Percentiles rank a stretch among this genome's conserved stretches.
These are phyloP conservation scores for Dilophus febrilis DNA, from an alignment of 2,888 invertebrate species.

Conservation along the genomic window DNA sequence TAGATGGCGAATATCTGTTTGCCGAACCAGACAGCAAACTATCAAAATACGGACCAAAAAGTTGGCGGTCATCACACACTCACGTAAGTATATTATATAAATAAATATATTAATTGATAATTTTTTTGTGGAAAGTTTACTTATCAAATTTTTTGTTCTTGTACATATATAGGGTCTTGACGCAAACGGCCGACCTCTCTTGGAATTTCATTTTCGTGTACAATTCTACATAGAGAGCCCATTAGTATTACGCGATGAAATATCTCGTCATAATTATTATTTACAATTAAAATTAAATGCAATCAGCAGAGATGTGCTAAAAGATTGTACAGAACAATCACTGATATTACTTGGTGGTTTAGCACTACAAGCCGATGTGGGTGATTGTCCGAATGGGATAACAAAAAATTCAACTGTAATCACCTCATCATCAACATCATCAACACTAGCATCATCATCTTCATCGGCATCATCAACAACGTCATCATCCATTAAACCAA, in stretches of 20 bases:
- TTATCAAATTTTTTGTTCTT: conserved; percentile 22
- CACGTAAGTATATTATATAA: conserved; percentile 44
- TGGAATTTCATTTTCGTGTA: conserved; percentile 78
- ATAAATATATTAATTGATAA: not conserved
- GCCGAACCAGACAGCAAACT: conserved; percentile 89
- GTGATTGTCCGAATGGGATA: conserved; percentile 57
- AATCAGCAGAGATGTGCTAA: conserved; percentile 43
- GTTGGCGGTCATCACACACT: conserved; percentile 86
- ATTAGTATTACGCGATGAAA: conserved; percentile 74
- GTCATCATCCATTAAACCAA: no score
- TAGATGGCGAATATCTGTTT: conserved; percentile 93
- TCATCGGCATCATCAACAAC: no score
- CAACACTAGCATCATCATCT: no score
- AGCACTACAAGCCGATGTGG: conserved; percentile 84
- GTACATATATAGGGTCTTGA: conserved; percentile 53
- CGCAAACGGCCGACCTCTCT: conserved; percentile 74
- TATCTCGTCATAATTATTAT: conserved; percentile 86
- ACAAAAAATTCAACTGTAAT: conserved; percentile 22
- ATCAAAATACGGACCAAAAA: conserved; percentile 90
- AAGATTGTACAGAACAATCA: conserved; percentile 38
- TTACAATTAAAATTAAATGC: conserved; percentile 84
- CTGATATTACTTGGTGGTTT: conserved; percentile 69
- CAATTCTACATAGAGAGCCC: conserved; percentile 91
- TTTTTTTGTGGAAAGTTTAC: no score
- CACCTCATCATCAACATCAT: no score